Evolutionary conservation across 2,797 vertebrate genomes (phyloP).

Genomic region (Pantherophis vulpinus): DNA sequence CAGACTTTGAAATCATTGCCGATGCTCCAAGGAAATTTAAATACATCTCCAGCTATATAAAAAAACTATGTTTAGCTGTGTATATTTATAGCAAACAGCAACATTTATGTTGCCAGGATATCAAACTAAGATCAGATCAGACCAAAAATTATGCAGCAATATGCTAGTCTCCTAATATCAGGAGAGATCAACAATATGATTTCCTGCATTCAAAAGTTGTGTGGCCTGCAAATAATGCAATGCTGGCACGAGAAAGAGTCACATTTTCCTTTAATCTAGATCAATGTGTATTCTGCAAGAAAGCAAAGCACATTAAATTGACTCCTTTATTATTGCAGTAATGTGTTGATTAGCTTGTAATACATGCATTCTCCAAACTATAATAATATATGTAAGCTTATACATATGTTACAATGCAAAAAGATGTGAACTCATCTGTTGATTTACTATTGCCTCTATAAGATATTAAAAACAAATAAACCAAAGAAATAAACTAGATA

Average conservation of each 20-base stretch:
- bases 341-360: not conserved
- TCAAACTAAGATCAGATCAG: not conserved
- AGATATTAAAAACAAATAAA: not conserved
- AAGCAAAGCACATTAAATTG: not conserved
- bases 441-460: not conserved
- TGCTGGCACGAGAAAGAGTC: not conserved
- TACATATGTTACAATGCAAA: not conserved
- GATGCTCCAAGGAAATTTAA: not conserved
- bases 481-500: not conserved
- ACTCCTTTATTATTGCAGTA: not conserved
- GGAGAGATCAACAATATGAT: not conserved
- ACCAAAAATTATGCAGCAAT: not conserved
- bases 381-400: not conserved
- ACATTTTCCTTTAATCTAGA: not conserved
- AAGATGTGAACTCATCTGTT: not conserved
- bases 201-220: not conserved
- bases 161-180: not conserved
- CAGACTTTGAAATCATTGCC: not conserved
- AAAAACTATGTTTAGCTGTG: not conserved
- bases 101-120: not conserved
- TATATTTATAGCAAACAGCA: not conserved
- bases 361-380: not conserved
- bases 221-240: not conserved
- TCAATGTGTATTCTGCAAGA: not conserved
- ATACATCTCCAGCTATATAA: conserved; percentile 6